Evolutionary conservation across 1,140 invertebrate species (phyloP).

Genomic region (Camponotus floridanus): DNA sequence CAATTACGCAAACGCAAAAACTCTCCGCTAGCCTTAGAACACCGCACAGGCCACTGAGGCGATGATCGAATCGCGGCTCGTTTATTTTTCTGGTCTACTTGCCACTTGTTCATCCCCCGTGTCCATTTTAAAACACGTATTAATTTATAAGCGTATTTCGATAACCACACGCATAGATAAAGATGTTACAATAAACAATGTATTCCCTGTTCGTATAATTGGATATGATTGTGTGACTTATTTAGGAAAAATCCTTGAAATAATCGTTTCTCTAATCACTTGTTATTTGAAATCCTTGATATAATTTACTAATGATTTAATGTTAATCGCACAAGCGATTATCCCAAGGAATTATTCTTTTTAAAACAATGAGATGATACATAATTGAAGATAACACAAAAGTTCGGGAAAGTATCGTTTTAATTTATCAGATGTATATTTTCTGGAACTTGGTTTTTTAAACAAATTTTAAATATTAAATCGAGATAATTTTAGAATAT

Average conservation of each 20-base stretch:
- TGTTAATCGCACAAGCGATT: no score
- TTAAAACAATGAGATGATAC: no score
- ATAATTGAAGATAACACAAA: neutral
- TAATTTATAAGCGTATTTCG: constrained; percentile 50
- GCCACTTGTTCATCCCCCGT: constrained; percentile 17
- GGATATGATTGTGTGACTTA: neutral
- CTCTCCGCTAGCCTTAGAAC: constrained; percentile 52
- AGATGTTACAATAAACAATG: neutral
- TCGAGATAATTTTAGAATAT: neutral
- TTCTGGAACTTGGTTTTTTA: neutral
- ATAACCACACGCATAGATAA: neutral
- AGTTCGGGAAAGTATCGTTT: neutral
- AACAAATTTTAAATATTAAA: neutral
- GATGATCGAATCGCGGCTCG: constrained; percentile 29
- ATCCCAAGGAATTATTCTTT: no score
- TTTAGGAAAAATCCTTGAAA: neutral
- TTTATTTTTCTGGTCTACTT: constrained; percentile 65
- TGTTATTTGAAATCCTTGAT: no score
- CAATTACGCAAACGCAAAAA: constrained; percentile 47
- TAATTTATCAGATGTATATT: neutral
- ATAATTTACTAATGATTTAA: no score
- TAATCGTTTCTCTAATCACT: no score
- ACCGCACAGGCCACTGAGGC: neutral
- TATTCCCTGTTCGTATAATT: constrained; percentile 2
- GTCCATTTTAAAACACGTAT: neutral